Evolutionary conservation across 2,797 vertebrate genomes (phyloP), one percentile per base, ranked within the genome.

Genomic region (Agapornis canus): DNA sequence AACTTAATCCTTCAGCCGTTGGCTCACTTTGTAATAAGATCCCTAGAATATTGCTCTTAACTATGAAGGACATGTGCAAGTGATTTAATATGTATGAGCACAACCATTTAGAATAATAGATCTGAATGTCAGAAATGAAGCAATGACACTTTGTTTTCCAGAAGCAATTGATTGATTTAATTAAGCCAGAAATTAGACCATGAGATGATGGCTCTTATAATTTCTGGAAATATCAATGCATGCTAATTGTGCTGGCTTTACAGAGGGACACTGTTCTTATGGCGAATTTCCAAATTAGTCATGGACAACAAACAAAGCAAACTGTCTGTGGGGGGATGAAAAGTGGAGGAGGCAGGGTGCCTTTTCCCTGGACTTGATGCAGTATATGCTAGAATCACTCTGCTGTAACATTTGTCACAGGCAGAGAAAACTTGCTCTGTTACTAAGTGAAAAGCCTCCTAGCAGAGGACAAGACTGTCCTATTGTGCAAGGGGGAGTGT

Each of bases 131-230:
- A 91, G 32, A 92, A 94, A 92, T 59, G 64, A 93, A 96, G 61
- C 40, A 94, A 86, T 29, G 49, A 66, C 81, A 80, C 47, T 86
- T 70, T 37, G 14, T 89, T 94, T 92, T 81, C 84, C 86, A 95
- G 90, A 91, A 95, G 86, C 63, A 78, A 87, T 37, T 86, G 68
- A 68, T 64, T 93, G 70, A 94, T 77, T 93, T 81, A 94, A 71
- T 86, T 88, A 90, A 96, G 59, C 31, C 64, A 89, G 43, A 95
- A 96, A 94, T 92, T 69, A 89, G 8, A 19, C 39, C 73, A 5
- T 60, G 89, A 81, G 66, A 84, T 75, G 45, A 88, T 68, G 61
- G 60, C 54, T 86, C 42, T 66, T 83, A 93, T 83, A 47, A 45
- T 66, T 78, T 73, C 45, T 90, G 42, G 40, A 89, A 93, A 71